Base-by-base conservation (phyloP, 2,888 invertebrate genomes). In the Melinopterus prodromus region DNA sequence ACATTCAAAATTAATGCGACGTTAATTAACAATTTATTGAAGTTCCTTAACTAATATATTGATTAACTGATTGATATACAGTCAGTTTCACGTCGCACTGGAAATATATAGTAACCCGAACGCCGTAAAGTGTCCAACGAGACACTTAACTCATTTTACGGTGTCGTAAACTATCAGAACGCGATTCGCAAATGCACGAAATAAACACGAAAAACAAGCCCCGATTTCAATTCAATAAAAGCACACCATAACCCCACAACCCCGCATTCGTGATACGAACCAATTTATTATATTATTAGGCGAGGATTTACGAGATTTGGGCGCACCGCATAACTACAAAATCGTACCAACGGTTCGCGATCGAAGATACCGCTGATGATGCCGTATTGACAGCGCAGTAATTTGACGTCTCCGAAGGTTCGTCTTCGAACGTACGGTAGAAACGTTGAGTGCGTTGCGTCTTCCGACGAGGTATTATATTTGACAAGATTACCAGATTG, bases 401-500 rank as follows among this genome's bases (percentile, higher is more conserved):
- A 88, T 88, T 88, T 88, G 88, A 88, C 87, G 86, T 87, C 85
- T 85, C 74, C 36, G 35, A 16, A 16, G 9, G 26, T 15, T 71
- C 71, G 15, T 15, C 9, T 71, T 71, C 71, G 16, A 70, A 16
- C 71, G 16, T 71, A 16, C 71, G 71, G 71, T 70, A 16, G 70
- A 70, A 9, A 70, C 12, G 71, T 71, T 88, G 88, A 88, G 88
- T 88, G 87, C 87, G 86, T 87, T 85, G 85, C 84, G 85, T 84
- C 82, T 84, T 84, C 84, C 86, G 88, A 87, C 87, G 86, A 86
- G 87, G 88, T 88, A 88, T 88, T 88, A 88, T 86, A 86, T 87
- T 87, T 88, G 88, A 88, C 88, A 87, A 87, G 88, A 88, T 88
- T 88, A 88, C 87, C 84, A 86, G 88, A 88, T 88, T 88, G 88